A percentile compares a stretch with the other conserved stretches of the same genome.
phyloP scores from a whole-genome alignment of 2,888 invertebrate genomes.

The Macrophya alboannulata region DNA sequence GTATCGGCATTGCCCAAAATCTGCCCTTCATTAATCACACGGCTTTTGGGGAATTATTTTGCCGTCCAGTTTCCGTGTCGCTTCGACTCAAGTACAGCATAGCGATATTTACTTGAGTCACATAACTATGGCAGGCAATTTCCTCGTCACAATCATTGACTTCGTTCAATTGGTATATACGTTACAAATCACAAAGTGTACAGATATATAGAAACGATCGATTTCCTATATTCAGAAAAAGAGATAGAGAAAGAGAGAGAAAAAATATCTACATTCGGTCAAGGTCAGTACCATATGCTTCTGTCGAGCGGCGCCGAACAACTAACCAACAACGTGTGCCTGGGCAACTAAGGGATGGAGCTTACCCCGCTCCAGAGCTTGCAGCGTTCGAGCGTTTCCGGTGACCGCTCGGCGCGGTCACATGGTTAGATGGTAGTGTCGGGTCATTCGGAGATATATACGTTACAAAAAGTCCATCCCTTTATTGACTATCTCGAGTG shows the following conservation, averaged over 20 bases:
- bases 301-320: neutral
- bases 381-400: conserved; percentile 5
- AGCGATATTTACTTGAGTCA: neutral
- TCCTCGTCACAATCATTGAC: neutral
- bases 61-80: too few relatives aligned
- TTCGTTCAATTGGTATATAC: neutral
- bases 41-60: neutral
- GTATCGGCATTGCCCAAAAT: neutral
- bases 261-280: neutral
- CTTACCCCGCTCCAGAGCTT: neutral
- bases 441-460: neutral
- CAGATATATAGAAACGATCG: neutral
- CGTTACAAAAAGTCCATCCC: neutral
- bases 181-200: neutral
- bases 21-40: conserved; percentile 9
- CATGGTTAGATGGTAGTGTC: neutral
- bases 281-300: neutral
- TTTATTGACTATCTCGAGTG: conserved; percentile 13
- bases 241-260: too few relatives aligned
- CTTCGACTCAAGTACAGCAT: neutral
- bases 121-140: neutral
- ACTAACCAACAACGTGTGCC: neutral
- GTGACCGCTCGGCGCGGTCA: neutral
- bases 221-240: neutral
- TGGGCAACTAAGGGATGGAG: conserved; percentile 9